Conservation (phyloP, 2,113 vertebrate genomes). For the Noctilio leporinus region DNA sequence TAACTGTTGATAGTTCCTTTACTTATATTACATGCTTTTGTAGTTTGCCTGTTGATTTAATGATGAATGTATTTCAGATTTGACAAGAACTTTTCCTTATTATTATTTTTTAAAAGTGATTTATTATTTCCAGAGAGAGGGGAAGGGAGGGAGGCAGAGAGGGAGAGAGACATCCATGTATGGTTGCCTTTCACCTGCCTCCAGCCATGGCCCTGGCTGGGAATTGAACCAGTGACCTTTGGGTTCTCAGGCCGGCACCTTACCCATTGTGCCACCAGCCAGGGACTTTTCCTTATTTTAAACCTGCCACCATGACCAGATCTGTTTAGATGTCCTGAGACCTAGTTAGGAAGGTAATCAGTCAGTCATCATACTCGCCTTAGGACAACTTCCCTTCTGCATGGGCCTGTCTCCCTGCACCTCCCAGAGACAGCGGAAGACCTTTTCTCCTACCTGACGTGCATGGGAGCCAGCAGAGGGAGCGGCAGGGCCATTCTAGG, state of each 20-base stretch:
- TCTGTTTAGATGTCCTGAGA: background rate
- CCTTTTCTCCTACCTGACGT: background rate
- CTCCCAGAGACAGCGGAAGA: background rate
- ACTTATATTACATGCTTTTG: slow-evolving; percentile 33
- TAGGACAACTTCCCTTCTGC: background rate
- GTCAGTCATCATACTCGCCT: background rate
- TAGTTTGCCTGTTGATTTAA: background rate
- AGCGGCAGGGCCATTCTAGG: background rate
- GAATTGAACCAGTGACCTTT: too few relatives aligned
- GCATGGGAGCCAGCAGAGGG: slow-evolving; percentile 49
- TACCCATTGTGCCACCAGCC: too few relatives aligned
- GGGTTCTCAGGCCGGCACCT: too few relatives aligned
- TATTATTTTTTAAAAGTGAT: too few relatives aligned
- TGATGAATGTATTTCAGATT: background rate
- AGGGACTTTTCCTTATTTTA: background rate
- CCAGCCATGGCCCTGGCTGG: too few relatives aligned
- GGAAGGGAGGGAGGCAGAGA: too few relatives aligned
- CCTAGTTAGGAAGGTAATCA: background rate
- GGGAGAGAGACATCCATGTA: too few relatives aligned
- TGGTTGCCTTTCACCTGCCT: too few relatives aligned
- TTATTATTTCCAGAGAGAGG: too few relatives aligned
- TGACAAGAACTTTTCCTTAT: background rate
- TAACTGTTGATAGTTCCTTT: background rate
- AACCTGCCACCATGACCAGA: background rate
- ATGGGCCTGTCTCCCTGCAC: too few relatives aligned